Base-by-base conservation (phyloP, 2,113 vertebrate species). In the Pluvianellus socialis region DNA sequence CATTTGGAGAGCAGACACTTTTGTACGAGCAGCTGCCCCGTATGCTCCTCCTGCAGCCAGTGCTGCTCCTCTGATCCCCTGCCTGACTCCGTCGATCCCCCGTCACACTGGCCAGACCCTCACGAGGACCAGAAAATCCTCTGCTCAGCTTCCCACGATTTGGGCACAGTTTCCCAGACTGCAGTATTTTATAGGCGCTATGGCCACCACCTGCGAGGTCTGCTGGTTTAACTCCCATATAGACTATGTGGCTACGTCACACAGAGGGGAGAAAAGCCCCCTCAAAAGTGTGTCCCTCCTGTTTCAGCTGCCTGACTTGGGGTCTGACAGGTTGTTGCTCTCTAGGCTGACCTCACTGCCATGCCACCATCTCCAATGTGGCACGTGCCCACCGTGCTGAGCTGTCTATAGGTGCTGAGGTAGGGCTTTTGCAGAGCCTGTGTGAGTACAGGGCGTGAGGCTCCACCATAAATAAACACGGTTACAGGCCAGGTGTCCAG, bases 1-100 rank as follows among this genome's bases (percentile, higher is more conserved):
- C 76, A 23, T 74, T 94, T 86, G 68, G 72, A 84, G 14, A 86
- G 47, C 49, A 66, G 71, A 80, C 58, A 58, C 35, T 79, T 79
- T 14, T 35, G 11, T 33, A 56, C 18, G 52, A 40, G 52, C 52
- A 21, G 49, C n/a, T 2, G 1, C 47, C 50, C 67, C 1, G 1
- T 33, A 24, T 4, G 17, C 76, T 90, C 27, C 73, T 87, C 21
- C 38, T 70, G 72, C 63, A 52, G 63, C 79, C 85, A 56, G 55
- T 26, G 18, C 52, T 4, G 4, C 63, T 79, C 20, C 28, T 79
- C 81, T 53, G 38, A 59, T 77, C 49, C 65, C 52, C 42, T 71
- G 73, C 40, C 75, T 75, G 49, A 20, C 53, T 40, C 40, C 2
- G 2, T 22, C 10, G 44, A 38, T 30, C 30, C 30, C 42, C 32